Percentiles rank a stretch among this genome's conserved stretches.
Conservation (phyloP, 2,113 vertebrate species). For the Paraplagusia blochii region DNA sequence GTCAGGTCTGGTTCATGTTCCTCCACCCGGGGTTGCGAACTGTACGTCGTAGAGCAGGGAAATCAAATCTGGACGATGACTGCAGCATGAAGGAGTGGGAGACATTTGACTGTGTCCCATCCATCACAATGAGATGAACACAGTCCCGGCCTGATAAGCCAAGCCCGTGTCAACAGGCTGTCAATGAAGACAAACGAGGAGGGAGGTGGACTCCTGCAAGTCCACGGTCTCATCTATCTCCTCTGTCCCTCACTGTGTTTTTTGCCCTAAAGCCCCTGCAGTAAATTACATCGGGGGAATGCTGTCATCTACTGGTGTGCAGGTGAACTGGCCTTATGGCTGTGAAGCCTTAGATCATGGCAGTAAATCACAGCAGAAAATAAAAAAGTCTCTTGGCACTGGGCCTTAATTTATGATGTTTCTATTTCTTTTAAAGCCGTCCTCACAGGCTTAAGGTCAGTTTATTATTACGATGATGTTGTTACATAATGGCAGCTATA, state of each 20-base stretch:
- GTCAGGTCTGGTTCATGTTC: slow-evolving; percentile 18
- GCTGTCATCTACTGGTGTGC: slow-evolving; percentile 46
- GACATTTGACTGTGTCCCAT: slow-evolving; percentile 35
- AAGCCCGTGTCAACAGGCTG: slow-evolving; percentile 60
- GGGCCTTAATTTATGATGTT: background rate
- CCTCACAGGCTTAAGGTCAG: background rate
- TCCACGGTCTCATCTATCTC: slow-evolving; percentile 38
- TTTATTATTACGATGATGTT: background rate
- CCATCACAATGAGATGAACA: slow-evolving; percentile 56
- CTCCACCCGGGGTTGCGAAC: slow-evolving; percentile 2
- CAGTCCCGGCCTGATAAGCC: slow-evolving; percentile 52
- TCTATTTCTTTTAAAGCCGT: background rate
- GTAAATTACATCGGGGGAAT: slow-evolving; percentile 29
- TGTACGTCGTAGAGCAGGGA: slow-evolving; percentile 33
- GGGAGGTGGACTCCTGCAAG: slow-evolving; percentile 22
- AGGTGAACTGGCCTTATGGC: slow-evolving; percentile 22
- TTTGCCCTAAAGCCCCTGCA: slow-evolving; percentile 12
- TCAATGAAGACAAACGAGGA: slow-evolving; percentile 67
- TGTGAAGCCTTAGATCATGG: background rate
- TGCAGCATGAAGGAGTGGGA: slow-evolving; percentile 29
- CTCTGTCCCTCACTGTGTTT: slow-evolving; percentile 14
- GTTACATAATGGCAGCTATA: background rate
- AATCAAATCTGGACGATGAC: slow-evolving; percentile 26
- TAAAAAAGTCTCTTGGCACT: background rate
- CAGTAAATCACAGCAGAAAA: background rate